A percentile compares a stretch with the other conserved stretches of the same genome.
Evolutionary conservation across 2,797 vertebrate genomes (phyloP).

Genomic region (Tenualosa ilisha): DNA sequence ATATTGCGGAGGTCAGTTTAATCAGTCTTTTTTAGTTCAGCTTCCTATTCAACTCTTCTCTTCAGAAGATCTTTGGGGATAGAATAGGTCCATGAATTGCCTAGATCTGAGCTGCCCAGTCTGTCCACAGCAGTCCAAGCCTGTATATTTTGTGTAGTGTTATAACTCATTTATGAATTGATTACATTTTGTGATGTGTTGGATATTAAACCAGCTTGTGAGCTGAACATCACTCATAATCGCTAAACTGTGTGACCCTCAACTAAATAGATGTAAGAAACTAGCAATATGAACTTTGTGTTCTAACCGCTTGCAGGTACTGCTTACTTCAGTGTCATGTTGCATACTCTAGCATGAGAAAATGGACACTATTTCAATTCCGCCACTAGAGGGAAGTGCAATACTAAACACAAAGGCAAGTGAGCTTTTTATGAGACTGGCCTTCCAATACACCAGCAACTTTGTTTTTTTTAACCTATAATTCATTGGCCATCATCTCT

Average conservation of each 20-base stretch:
- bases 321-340: background rate
- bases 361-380: background rate
- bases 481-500: background rate
- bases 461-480: background rate
- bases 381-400: conserved; percentile 61
- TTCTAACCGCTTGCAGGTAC: background rate
- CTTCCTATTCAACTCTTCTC: background rate
- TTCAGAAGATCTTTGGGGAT: background rate
- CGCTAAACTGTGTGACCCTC: background rate
- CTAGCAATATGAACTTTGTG: background rate
- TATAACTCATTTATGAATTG: background rate
- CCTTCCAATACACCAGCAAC: background rate
- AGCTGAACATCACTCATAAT: background rate
- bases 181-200: background rate
- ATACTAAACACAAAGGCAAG: conserved; percentile 1
- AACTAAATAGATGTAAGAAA: background rate
- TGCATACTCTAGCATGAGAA: background rate
- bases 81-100: background rate
- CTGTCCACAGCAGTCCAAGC: background rate
- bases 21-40: background rate
- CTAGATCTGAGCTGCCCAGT: background rate
- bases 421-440: background rate
- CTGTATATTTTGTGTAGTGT: background rate
- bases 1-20: background rate
- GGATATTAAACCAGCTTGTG: background rate